These are phyloP conservation scores for Conopomorpha cramerella DNA, from an alignment of 1,140 invertebrate genomes.

Conservation along the genomic window DNA sequence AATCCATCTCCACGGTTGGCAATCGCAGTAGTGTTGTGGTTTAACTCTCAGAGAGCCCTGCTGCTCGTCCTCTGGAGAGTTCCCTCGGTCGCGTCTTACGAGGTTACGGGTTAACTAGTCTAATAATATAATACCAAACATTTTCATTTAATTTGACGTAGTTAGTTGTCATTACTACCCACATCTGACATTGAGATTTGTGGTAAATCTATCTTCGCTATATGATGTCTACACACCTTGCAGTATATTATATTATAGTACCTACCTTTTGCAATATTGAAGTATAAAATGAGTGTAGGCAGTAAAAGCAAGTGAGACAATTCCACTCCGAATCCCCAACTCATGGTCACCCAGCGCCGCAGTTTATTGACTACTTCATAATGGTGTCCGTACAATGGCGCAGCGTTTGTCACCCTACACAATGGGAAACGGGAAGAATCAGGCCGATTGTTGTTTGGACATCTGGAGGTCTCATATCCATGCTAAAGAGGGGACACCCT, in stretches of 20 bases:
- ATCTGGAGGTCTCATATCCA: not conserved
- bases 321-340: constrained; percentile 1
- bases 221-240: too few species aligned
- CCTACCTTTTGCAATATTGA: not conserved
- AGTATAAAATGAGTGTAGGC: not conserved
- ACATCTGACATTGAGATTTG: too few species aligned
- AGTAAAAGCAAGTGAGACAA: too few species aligned
- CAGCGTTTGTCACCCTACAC: not conserved
- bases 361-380: constrained; percentile 6
- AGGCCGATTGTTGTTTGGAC: not conserved
- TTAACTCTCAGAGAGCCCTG: too few species aligned
- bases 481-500: not conserved
- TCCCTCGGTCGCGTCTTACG: too few species aligned
- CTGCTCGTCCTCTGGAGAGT: too few species aligned
- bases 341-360: constrained; percentile 24
- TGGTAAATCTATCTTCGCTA: too few species aligned
- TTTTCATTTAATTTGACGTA: not conserved
- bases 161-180: not conserved
- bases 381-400: not conserved
- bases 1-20: too few species aligned
- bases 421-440: not conserved
- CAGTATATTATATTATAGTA: not conserved
- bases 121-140: too few species aligned
- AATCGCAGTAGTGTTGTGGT: too few species aligned
- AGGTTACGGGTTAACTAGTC: too few species aligned